phyloP scores from a whole-genome alignment of 2,888 invertebrate species.

The Hypsopygia costalis region DNA sequence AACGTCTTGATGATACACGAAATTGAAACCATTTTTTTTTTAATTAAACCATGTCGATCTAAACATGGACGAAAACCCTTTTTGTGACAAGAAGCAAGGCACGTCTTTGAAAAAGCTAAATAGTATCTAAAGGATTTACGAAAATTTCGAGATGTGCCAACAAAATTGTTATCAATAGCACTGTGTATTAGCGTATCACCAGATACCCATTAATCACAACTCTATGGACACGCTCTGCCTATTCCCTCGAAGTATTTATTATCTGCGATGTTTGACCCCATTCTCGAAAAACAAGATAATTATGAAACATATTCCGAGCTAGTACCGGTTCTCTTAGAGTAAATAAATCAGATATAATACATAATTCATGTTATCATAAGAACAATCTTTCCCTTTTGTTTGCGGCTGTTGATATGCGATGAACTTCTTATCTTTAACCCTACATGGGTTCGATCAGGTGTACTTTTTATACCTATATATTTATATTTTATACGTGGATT shows the following conservation, averaged over 20 bases:
- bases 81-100: no score
- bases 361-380: background rate
- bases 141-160: no score
- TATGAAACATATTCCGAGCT: constrained; percentile 3
- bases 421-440: background rate
- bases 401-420: constrained; percentile 3
- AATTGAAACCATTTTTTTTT: no score
- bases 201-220: constrained; percentile 8
- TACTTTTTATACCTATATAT: no score
- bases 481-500: no score
- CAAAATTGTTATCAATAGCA: constrained; percentile 28
- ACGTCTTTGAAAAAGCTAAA: no score
- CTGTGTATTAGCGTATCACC: constrained; percentile 53
- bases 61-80: no score
- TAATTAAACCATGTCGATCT: no score
- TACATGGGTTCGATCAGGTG: no score
- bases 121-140: no score
- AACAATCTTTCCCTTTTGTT: constrained; percentile 6
- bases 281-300: constrained; percentile 10
- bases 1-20: no score
- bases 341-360: constrained; percentile 7
- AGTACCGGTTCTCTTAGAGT: background rate
- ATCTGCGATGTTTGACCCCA: constrained; percentile 6
- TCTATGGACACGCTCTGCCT: no score
- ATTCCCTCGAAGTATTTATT: background rate